A percentile compares a stretch with the other conserved stretches of the same genome.
Evolutionary conservation across 2,113 vertebrate species (phyloP).

Genomic region (Sinosuthora webbiana): DNA sequence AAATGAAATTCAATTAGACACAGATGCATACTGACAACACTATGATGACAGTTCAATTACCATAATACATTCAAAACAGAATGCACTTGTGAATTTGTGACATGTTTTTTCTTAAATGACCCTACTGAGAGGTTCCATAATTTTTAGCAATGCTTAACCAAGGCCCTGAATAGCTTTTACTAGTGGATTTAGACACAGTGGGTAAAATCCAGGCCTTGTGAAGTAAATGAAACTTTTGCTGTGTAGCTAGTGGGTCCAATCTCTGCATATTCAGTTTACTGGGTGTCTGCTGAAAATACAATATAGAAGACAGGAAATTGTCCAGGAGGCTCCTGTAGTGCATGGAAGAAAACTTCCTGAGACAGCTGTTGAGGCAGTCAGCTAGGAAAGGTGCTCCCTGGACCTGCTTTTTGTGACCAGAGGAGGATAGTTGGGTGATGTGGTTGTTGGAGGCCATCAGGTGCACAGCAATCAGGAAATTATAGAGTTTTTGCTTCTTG

Average conservation of each 20-base stretch:
- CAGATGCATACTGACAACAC: slow-evolving; percentile 1
- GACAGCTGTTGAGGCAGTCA: neutral
- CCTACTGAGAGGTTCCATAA: neutral
- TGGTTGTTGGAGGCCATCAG: neutral
- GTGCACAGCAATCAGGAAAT: neutral
- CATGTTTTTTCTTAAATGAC: neutral
- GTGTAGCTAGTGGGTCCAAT: neutral
- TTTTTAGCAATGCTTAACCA: neutral
- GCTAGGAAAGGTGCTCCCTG: fast-evolving
- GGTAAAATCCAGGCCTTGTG: neutral
- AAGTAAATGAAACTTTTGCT: neutral
- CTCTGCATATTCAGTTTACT: neutral
- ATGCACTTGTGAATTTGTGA: neutral
- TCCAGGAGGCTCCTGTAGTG: neutral
- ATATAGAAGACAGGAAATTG: neutral
- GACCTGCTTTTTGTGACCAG: neutral
- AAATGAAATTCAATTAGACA: slow-evolving; percentile 32
- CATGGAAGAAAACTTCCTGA: neutral
- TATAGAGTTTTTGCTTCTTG: neutral
- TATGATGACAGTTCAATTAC: slow-evolving; percentile 13
- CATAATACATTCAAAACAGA: neutral
- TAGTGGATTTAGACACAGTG: neutral
- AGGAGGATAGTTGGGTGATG: neutral
- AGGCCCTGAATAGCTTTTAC: neutral
- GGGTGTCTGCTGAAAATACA: neutral